Conservation (phyloP, 1,140 invertebrate species). For the Elysia chlorotica region DNA sequence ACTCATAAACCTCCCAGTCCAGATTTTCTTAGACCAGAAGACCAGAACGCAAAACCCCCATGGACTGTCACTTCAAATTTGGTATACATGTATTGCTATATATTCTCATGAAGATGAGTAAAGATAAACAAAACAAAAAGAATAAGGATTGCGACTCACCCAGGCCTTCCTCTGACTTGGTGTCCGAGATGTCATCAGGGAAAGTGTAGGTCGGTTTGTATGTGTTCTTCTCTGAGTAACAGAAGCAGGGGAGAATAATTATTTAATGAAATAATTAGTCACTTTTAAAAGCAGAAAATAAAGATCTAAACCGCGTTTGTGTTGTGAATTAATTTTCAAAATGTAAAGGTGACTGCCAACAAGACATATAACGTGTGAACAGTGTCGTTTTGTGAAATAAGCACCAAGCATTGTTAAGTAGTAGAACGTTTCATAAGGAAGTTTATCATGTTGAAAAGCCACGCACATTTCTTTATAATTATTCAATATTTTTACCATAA, state of each 20-base stretch:
- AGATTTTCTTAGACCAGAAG: too few species aligned
- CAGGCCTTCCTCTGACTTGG: slow-evolving; percentile 38
- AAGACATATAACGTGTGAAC: neutral
- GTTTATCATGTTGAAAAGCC: too few species aligned
- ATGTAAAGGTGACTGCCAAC: neutral
- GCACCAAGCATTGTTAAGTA: too few species aligned
- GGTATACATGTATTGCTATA: too few species aligned
- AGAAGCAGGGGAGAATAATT: too few species aligned
- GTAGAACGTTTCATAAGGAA: too few species aligned
- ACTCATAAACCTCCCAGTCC: too few species aligned
- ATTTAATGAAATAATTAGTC: neutral
- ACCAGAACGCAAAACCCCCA: too few species aligned
- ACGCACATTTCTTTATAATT: too few species aligned
- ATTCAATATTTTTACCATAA: too few species aligned
- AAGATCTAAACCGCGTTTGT: slow-evolving; percentile 11
- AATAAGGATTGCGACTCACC: slow-evolving; percentile 6
- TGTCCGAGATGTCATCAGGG: slow-evolving; percentile 47
- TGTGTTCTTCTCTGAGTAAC: slow-evolving; percentile 45
- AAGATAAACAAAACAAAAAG: neutral
- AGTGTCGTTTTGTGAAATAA: neutral
- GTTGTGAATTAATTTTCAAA: slow-evolving; percentile 24
- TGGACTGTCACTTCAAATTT: too few species aligned
- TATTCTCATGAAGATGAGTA: neutral
- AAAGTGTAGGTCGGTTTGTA: slow-evolving; percentile 52
- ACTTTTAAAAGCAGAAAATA: neutral